Percentiles rank a stretch among this genome's conserved stretches.
Conservation (phyloP, 1,140 invertebrate species). For the Heliconius himera region DNA sequence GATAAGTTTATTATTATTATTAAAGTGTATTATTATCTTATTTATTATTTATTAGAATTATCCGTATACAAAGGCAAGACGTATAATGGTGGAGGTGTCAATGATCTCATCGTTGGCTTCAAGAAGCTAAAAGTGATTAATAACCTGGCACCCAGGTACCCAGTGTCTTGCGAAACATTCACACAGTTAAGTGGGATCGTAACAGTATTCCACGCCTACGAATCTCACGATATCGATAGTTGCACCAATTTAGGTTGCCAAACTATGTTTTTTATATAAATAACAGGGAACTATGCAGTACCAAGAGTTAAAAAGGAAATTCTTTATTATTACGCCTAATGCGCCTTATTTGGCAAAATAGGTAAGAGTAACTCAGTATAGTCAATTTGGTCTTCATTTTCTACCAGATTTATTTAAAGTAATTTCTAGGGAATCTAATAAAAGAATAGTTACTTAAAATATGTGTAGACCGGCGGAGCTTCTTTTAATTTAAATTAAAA, state of each 20-base stretch:
- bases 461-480: too few species aligned
- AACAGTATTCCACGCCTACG: slow-evolving; percentile 40
- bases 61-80: neutral
- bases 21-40: neutral
- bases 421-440: too few species aligned
- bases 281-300: neutral
- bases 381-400: too few species aligned
- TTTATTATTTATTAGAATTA: neutral
- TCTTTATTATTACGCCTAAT: neutral
- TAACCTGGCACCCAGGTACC: slow-evolving; percentile 13
- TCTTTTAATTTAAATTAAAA: too few species aligned
- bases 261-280: slow-evolving; percentile 24
- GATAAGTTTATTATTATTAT: too few species aligned
- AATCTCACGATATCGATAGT: slow-evolving; percentile 20
- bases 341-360: too few species aligned
- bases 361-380: too few species aligned
- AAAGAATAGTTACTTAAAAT: too few species aligned
- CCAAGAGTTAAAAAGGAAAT: neutral
- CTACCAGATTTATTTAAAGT: too few species aligned
- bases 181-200: slow-evolving; percentile 35
- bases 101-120: slow-evolving; percentile 1
- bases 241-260: slow-evolving; percentile 24
- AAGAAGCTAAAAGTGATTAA: slow-evolving; percentile 24
- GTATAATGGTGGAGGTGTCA: neutral
- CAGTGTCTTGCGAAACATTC: slow-evolving; percentile 31